These are phyloP conservation scores for Aporophyla lueneburgensis DNA, from an alignment of 2,888 invertebrate genomes.

Conservation along the genomic window DNA sequence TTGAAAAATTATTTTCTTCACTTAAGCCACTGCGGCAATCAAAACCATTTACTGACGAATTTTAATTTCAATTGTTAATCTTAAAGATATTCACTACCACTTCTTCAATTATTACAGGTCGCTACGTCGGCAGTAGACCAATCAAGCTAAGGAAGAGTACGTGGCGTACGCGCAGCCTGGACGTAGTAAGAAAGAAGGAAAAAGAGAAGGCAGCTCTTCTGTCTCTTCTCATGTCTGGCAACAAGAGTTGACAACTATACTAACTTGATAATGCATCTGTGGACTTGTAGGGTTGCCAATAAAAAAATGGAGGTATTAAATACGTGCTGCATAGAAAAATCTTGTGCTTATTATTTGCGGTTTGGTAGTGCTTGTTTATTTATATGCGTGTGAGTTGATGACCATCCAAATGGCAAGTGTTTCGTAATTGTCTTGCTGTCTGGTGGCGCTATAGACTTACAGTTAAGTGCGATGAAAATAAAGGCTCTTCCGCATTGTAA, in stretches of 20 bases:
- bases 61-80: background rate
- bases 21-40: background rate
- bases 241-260: slow-evolving; percentile 81
- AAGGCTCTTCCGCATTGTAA: background rate
- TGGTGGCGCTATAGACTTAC: no score
- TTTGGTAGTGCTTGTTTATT: slow-evolving; percentile 1
- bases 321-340: background rate
- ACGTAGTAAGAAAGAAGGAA: slow-evolving; percentile 98
- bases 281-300: slow-evolving; percentile 37
- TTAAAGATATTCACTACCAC: no score
- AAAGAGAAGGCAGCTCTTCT: slow-evolving; percentile 97
- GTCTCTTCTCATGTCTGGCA: slow-evolving; percentile 92
- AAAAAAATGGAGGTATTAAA: background rate
- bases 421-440: background rate
- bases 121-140: slow-evolving; percentile 99
- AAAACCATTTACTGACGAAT: background rate
- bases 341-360: slow-evolving; percentile 11
- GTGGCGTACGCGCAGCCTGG: slow-evolving; percentile 98
- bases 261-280: slow-evolving; percentile 24
- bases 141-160: slow-evolving; percentile 99
- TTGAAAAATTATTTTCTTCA: no score
- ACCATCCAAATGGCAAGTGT: background rate
- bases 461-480: background rate
- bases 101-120: slow-evolving; percentile 90
- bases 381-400: background rate